These are phyloP conservation scores for Porites australiensis DNA, from an alignment of 64 coral and sea anemone genomes.

Conservation along the genomic window DNA sequence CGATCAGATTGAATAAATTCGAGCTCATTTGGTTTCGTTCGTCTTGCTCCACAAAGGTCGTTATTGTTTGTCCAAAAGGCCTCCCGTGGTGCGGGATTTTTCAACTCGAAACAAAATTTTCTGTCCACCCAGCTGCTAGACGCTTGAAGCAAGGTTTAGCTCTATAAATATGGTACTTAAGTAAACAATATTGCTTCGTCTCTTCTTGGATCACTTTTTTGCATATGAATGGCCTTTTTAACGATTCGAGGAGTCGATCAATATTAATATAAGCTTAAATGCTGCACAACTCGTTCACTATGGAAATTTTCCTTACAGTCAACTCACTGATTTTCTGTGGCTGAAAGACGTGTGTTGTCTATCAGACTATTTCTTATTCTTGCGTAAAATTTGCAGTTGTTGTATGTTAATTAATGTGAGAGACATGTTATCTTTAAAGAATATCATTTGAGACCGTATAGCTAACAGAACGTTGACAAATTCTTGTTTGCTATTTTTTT, in stretches of 20 bases:
- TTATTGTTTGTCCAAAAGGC: not conserved
- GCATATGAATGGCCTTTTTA: not conserved
- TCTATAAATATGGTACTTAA: not conserved
- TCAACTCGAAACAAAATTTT: not conserved
- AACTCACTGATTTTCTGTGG: too few relatives aligned
- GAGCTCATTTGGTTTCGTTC: constrained; percentile 11
- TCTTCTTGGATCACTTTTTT: constrained; percentile 1
- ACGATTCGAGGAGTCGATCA: not conserved
- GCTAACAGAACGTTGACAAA: too few relatives aligned
- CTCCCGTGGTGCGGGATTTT: not conserved
- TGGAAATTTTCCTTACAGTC: not conserved
- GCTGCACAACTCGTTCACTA: not conserved
- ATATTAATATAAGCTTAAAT: not conserved
- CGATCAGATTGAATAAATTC: constrained; percentile 1
- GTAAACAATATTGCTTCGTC: constrained; percentile 12
- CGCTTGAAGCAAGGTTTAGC: not conserved
- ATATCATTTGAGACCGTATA: not conserved
- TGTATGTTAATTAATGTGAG: not conserved
- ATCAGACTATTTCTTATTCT: not conserved
- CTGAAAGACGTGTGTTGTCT: not conserved
- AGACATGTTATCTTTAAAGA: not conserved
- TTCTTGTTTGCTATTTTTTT: too few relatives aligned
- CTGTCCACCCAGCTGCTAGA: not conserved
- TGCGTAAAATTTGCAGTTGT: not conserved
- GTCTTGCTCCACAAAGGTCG: not conserved